Evolutionary conservation across 1,140 invertebrate species (phyloP).

Genomic region (Vanessa atalanta): DNA sequence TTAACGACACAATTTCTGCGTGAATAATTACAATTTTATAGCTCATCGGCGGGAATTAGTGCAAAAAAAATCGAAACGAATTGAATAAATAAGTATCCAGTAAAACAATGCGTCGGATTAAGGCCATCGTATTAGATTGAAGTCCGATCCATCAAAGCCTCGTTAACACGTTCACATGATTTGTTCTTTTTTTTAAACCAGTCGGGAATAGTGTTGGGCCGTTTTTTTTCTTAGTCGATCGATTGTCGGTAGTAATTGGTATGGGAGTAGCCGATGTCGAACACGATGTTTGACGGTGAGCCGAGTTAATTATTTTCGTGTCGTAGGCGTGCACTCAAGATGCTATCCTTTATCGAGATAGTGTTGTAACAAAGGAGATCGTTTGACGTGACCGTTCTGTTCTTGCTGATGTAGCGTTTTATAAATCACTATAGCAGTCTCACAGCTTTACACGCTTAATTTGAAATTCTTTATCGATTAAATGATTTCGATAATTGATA

Average conservation of each 20-base stretch:
- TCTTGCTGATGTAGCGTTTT: constrained; percentile 32
- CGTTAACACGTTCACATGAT: constrained; percentile 65
- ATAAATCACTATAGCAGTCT: constrained; percentile 14
- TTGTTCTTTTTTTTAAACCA: constrained; percentile 60
- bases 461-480: not conserved
- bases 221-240: constrained; percentile 58
- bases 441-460: constrained; percentile 2
- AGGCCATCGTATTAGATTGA: constrained; percentile 53
- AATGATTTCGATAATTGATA: not conserved
- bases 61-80: constrained; percentile 4
- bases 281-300: constrained; percentile 71
- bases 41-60: not conserved
- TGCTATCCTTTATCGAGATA: constrained; percentile 68
- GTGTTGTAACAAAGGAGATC: constrained; percentile 61
- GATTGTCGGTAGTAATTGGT: constrained; percentile 74
- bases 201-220: constrained; percentile 60
- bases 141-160: constrained; percentile 72
- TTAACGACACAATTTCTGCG: not conserved
- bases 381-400: constrained; percentile 33
- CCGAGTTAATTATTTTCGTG: constrained; percentile 78
- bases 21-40: constrained; percentile 14
- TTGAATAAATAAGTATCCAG: constrained; percentile 18
- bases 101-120: constrained; percentile 27
- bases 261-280: constrained; percentile 72
- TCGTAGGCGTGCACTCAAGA: constrained; percentile 67